Evolutionary conservation across 2,797 vertebrate genomes (phyloP).

Genomic region (Aselliscus stoliczkanus): DNA sequence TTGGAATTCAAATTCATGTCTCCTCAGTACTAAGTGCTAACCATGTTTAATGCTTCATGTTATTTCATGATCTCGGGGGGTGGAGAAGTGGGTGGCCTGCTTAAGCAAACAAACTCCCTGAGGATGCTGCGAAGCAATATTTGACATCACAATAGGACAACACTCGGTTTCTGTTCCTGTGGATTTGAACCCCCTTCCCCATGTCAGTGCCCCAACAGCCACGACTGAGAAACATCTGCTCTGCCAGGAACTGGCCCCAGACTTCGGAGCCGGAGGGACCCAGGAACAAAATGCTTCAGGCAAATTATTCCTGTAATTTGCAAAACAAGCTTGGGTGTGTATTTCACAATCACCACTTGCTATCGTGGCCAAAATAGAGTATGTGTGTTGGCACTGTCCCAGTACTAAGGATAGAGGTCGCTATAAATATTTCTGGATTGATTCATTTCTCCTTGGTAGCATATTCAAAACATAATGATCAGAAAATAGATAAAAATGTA

Average conservation of each 20-base stretch:
- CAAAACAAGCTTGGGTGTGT: not conserved
- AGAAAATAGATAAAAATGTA: not conserved
- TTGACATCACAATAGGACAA: not conserved
- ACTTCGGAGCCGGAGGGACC: no score
- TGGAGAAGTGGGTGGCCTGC: not conserved
- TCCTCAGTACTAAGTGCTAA: no score
- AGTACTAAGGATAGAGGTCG: accelerated
- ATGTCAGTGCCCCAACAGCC: accelerated
- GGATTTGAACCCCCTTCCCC: not conserved
- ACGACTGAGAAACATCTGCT: accelerated
- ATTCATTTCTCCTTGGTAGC: not conserved
- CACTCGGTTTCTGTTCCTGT: not conserved
- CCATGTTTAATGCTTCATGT: not conserved
- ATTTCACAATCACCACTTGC: not conserved
- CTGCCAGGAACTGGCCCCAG: accelerated
- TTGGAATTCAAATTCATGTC: no score
- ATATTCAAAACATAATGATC: not conserved
- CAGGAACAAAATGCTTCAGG: accelerated
- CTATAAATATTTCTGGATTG: not conserved
- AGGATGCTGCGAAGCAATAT: not conserved
- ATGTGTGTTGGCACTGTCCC: not conserved
- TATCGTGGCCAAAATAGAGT: not conserved
- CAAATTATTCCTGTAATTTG: not conserved
- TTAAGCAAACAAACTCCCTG: not conserved
- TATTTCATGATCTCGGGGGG: no score